phyloP scores from a whole-genome alignment of 2,797 vertebrate genomes.

The Tragopan temminckii region DNA sequence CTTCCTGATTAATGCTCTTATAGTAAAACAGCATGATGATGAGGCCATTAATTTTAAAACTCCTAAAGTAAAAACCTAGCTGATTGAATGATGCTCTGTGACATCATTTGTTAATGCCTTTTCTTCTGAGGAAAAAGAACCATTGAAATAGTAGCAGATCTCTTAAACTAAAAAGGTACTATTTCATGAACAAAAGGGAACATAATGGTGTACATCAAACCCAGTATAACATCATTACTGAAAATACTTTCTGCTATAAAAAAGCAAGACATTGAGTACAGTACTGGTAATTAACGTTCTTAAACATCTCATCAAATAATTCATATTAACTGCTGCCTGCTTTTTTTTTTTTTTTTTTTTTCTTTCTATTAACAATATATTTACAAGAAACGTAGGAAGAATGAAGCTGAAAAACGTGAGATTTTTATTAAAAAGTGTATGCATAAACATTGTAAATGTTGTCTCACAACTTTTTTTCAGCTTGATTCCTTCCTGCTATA shows the following conservation, averaged over 20 bases:
- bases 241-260: not conserved
- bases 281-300: not conserved
- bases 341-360: not conserved
- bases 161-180: not conserved
- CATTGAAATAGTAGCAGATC: not conserved
- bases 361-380: not conserved
- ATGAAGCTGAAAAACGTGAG: not conserved
- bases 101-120: not conserved
- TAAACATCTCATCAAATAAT: constrained; percentile 36
- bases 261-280: not conserved
- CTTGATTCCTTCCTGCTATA: not conserved
- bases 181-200: not conserved
- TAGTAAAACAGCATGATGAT: not conserved
- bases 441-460: not conserved
- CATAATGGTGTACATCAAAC: not conserved
- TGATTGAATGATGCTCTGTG: not conserved
- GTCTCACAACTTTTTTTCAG: not conserved
- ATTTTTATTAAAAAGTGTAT: not conserved
- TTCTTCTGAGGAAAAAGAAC: not conserved
- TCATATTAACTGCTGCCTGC: not conserved
- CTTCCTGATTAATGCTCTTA: constrained; percentile 33
- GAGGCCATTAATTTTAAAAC: constrained; percentile 11
- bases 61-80: not conserved
- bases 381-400: not conserved
- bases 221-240: not conserved